Evolutionary conservation across 2,113 vertebrate species (phyloP), one percentile per base, ranked within the genome.

Genomic region (Peucedramus taeniatus): DNA sequence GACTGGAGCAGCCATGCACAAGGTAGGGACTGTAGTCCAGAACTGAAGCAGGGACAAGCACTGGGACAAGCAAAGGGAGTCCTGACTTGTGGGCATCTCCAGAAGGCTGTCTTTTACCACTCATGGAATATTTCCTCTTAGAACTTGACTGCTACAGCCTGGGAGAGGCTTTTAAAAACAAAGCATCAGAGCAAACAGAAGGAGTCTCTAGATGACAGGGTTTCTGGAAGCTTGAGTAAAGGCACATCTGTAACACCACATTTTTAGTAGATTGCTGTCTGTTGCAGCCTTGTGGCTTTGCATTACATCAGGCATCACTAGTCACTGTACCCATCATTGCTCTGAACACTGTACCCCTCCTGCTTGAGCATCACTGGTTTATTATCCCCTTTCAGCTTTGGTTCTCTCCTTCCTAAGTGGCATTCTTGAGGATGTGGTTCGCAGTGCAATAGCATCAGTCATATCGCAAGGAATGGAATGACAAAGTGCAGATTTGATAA

Each of bases 391-490:
- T 51, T 61, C 1, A 4, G 23, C 27, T 74, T 78, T 5, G 4
- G 17, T 42, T 54, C 35, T 86, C 18, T 18, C 23, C 8, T 76
- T 76, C 53, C 51, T 59, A 10, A 83, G 39, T 8, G 14, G 2
- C 20, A 22, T 66, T 8, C 26, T 81, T 0, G 0, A 39, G 59
- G 37, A 49, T 21, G 21, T 21, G 16, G n/a, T 13, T n/a, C 1
- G 0, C 45, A 40, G 16, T 19, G 39, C 56, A 40, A 15, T 2
- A 44, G 37, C 3, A 6, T 42, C 60, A 33, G 22, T 39, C 14
- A 2, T n/a, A 23, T 3, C 9, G 5, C 9, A 33, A 22, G 26
- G 37, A n/a, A 19, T 19, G 21, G 61, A 69, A 77, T 30, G 27
- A 57, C 40, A 35, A 18, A 79, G 26, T 20, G 17, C 69, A 66